Percentiles rank a stretch among this genome's conserved stretches.
phyloP scores from a whole-genome alignment of 2,797 vertebrate species.

The Ctenopoma kingsleyae region DNA sequence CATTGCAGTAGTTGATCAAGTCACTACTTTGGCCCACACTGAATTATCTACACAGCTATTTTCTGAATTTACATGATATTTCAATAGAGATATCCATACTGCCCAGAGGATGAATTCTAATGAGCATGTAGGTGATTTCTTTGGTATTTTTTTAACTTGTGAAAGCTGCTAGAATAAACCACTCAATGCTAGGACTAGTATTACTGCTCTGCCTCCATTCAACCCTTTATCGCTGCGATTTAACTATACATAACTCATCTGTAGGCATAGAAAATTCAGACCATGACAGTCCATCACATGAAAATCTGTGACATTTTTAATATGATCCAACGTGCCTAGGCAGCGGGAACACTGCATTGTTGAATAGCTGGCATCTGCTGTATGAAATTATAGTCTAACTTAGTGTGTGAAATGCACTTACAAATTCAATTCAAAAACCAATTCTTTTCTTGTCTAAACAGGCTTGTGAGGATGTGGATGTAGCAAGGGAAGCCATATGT shows the following conservation, averaged over 20 bases:
- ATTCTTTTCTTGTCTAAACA: constrained; percentile 47
- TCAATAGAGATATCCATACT: background rate
- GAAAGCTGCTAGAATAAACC: no score
- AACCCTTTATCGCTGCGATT: no score
- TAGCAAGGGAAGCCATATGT: constrained; percentile 30
- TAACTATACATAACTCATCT: background rate
- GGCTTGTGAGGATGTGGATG: constrained; percentile 7
- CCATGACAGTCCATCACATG: constrained; percentile 16
- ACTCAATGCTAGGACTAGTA: no score
- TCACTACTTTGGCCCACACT: no score
- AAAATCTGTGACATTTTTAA: constrained; percentile 36
- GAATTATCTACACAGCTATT: no score
- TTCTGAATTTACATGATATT: background rate
- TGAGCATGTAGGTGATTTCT: no score
- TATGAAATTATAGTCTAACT: constrained; percentile 46
- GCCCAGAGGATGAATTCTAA: background rate
- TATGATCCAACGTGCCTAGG: constrained; percentile 25
- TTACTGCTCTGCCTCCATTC: no score
- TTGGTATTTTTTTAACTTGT: no score
- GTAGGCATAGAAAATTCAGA: constrained; percentile 8
- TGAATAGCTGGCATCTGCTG: constrained; percentile 40
- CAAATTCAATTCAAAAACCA: constrained; percentile 49
- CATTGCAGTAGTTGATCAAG: no score
- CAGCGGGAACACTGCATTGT: constrained; percentile 15
- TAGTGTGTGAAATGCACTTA: constrained; percentile 37